phyloP scores from a whole-genome alignment of 2,113 vertebrate genomes.

The Fregata magnificens region DNA sequence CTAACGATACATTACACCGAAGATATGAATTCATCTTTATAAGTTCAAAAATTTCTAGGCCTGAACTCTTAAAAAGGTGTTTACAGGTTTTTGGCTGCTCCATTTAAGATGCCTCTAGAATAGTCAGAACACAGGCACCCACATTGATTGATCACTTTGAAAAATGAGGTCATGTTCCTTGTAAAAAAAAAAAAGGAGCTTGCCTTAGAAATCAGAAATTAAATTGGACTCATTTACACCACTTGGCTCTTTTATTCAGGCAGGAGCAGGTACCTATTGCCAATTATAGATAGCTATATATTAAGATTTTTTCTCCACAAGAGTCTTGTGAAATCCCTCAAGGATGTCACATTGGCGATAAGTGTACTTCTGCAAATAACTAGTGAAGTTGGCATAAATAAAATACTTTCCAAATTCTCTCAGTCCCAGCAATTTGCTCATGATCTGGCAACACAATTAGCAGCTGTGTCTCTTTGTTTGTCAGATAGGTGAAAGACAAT shows the following conservation, averaged over 20 bases:
- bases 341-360: background rate
- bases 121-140: background rate
- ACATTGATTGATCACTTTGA: background rate
- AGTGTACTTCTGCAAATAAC: background rate
- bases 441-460: background rate
- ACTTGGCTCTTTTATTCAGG: background rate
- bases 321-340: background rate
- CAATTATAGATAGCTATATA: background rate
- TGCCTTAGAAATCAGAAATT: background rate
- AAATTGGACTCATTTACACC: background rate
- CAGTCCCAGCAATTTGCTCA: background rate
- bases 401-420: background rate
- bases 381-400: background rate
- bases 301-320: background rate
- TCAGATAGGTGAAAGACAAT: background rate
- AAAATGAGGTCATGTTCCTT: background rate
- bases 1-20: background rate
- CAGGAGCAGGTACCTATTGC: background rate
- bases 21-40: background rate
- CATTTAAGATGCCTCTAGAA: background rate
- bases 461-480: background rate
- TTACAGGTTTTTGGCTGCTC: background rate
- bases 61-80: background rate
- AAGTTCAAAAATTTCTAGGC: background rate
- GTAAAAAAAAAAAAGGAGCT: background rate